phyloP scores from a whole-genome alignment of 1,140 invertebrate genomes.

The Drosophila santomea region DNA sequence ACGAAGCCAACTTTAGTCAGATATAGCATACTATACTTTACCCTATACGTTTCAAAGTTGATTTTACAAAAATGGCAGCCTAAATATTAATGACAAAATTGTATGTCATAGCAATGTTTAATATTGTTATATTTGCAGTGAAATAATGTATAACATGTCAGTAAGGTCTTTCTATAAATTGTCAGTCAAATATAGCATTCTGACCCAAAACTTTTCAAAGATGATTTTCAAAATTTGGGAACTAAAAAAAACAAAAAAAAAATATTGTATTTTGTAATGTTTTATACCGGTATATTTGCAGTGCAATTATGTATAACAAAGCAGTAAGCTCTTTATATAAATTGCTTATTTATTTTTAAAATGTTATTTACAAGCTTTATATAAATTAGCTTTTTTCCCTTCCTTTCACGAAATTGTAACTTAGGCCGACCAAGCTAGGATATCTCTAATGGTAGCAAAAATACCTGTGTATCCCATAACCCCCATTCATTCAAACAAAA shows the following conservation, averaged over 20 bases:
- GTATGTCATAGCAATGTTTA: background rate
- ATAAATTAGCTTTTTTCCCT: constrained; percentile 11
- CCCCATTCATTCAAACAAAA: constrained; percentile 3
- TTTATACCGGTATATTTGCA: background rate
- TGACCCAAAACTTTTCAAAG: no score
- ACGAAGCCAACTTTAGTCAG: constrained; percentile 29
- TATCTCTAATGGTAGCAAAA: constrained; percentile 66
- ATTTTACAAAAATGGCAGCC: background rate
- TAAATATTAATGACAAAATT: background rate
- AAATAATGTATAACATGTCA: background rate
- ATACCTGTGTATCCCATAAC: constrained; percentile 58
- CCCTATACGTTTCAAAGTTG: no score
- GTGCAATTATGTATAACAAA: background rate
- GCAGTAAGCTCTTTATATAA: constrained; percentile 25
- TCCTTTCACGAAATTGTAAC: constrained; percentile 55
- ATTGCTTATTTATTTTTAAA: constrained; percentile 49
- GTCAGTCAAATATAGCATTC: background rate
- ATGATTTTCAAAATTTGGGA: no score
- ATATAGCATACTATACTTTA: constrained; percentile 10
- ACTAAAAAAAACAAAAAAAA: background rate
- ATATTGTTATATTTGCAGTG: background rate
- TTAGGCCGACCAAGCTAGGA: constrained; percentile 62
- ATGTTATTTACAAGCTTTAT: constrained; percentile 26
- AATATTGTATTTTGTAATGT: background rate
- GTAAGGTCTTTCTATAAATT: constrained; percentile 29